Evolutionary conservation across 1,140 invertebrate genomes (phyloP), one percentile per base, ranked within the genome.

Genomic region (Nephotettix cincticeps): DNA sequence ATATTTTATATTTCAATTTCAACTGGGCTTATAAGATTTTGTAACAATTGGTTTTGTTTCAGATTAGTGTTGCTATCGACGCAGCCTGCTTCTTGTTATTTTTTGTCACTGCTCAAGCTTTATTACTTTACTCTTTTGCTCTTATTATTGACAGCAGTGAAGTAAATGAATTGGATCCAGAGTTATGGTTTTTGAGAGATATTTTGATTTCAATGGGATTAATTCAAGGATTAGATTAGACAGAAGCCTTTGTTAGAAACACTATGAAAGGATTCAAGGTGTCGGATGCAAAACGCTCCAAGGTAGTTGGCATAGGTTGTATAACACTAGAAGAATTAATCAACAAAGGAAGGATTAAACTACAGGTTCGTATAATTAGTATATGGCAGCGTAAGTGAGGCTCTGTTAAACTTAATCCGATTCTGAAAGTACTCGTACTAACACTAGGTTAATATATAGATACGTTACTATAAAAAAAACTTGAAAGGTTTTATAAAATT

Each of bases 321-420:
- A 84, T 85, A 76, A 86, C 83, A 73, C 77, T 91, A 29, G 74
- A 83, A 68, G 88, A 89, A 77, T 77, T 91, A 23, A 84, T 86
- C 47, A 78, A 83, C 67, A 91, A 90, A 81, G 88, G 88, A 11
- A 85, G 86, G 67, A 78, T 79, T 63, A 91, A 91, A 78, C 85
- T 91, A 74, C 86, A 86, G 74, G 89, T 90, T 83, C 88, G 87
- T n/a, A n/a, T n/a, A n/a, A n/a, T n/a, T n/a, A n/a, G n/a, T n/a
- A n/a, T n/a, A n/a, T n/a, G n/a, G n/a, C n/a, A n/a, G n/a, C n/a
- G n/a, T n/a, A n/a, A n/a, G n/a, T n/a, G n/a, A n/a, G n/a, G n/a
- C n/a, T n/a, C n/a, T n/a, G n/a, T n/a, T n/a, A n/a, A n/a, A n/a
- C n/a, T n/a, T n/a, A n/a, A n/a, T n/a, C n/a, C n/a, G n/a, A n/a